Conservation (phyloP, 2,797 vertebrate species). For the Ceyx erithaca region DNA sequence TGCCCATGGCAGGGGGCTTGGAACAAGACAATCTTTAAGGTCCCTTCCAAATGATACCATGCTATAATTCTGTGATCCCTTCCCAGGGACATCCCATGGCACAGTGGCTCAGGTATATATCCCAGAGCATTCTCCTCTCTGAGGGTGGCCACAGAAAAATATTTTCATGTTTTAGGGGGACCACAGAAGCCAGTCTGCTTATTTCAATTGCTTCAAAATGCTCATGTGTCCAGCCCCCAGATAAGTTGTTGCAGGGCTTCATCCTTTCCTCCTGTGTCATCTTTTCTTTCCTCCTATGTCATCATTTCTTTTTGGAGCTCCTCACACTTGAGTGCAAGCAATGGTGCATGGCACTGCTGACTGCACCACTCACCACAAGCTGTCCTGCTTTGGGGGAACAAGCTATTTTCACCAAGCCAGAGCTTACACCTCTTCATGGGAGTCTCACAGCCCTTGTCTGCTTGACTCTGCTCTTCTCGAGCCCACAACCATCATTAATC, state of each 20-base stretch:
- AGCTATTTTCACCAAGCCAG: neutral
- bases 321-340: rapidly evolving
- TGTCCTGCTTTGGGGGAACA: neutral
- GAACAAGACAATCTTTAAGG: too few species aligned
- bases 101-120: neutral
- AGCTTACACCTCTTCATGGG: neutral
- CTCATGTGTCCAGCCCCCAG: neutral
- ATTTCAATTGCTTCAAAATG: neutral
- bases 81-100: neutral
- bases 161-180: too few species aligned
- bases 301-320: neutral
- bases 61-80: neutral
- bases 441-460: neutral
- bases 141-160: neutral
- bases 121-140: neutral
- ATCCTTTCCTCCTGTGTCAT: neutral
- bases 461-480: neutral
- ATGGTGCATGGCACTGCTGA: rapidly evolving
- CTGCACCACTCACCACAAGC: rapidly evolving
- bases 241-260: neutral
- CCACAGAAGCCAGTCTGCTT: neutral
- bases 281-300: neutral
- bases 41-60: too few species aligned
- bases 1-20: too few species aligned
- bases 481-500: neutral